Percentiles rank a stretch among this genome's conserved stretches.
Conservation (phyloP, 2,888 invertebrate species). For the Heliconius cydno region DNA sequence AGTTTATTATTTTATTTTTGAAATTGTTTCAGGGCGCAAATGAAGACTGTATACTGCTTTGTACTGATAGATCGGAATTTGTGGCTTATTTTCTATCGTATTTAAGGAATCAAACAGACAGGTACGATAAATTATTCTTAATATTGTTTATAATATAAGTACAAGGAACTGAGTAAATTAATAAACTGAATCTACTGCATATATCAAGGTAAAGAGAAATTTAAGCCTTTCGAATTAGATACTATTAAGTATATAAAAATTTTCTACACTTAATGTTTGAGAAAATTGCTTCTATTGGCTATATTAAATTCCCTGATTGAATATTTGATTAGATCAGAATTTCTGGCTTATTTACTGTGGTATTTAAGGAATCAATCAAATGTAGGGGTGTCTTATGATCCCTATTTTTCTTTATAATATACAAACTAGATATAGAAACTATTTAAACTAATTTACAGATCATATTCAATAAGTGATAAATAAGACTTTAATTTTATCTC, state of each 20-base stretch:
- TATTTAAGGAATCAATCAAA: not conserved
- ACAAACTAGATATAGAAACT: too few species aligned
- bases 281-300: not conserved
- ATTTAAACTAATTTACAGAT: too few species aligned
- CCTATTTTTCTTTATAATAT: too few species aligned
- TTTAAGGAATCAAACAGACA: constrained; percentile 81
- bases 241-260: not conserved
- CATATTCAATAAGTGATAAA: too few species aligned
- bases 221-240: not conserved
- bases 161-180: not conserved
- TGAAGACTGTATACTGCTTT: constrained; percentile 68
- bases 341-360: not conserved
- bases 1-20: constrained; percentile 43
- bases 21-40: constrained; percentile 66
- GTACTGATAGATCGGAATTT: constrained; percentile 79
- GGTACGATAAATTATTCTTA: constrained; percentile 57
- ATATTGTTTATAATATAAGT: constrained; percentile 1
- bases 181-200: not conserved
- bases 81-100: constrained; percentile 83
- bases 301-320: not conserved
- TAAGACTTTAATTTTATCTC: too few species aligned
- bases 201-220: not conserved
- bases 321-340: not conserved
- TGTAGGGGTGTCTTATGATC: not conserved
- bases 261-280: not conserved